phyloP scores from a whole-genome alignment of 2,113 vertebrate species.

The Pollachius pollachius region DNA sequence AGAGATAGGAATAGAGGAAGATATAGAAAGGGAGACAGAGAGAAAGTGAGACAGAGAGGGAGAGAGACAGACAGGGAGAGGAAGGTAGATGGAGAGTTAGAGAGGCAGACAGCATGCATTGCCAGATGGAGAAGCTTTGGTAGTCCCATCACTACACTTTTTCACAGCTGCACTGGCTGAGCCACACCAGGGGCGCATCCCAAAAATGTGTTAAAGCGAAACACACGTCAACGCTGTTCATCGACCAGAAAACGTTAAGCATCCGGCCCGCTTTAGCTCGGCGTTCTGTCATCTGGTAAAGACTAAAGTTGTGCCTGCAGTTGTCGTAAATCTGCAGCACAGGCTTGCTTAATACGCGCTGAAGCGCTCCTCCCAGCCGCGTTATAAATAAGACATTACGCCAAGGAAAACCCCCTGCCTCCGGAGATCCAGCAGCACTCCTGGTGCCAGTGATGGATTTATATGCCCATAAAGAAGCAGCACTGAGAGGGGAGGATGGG shows the following conservation, averaged over 20 bases:
- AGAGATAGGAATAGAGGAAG: neutral
- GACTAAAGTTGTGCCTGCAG: constrained; percentile 10
- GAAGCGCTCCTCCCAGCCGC: neutral
- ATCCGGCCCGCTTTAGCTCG: no score
- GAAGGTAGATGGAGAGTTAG: neutral
- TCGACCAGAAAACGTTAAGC: no score
- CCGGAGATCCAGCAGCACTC: constrained; percentile 7
- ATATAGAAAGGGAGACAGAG: neutral
- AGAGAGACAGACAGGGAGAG: neutral
- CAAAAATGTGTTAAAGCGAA: no score
- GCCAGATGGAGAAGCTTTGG: no score
- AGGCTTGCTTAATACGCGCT: constrained; percentile 2
- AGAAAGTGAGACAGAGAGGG: neutral
- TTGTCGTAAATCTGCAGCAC: constrained; percentile 35
- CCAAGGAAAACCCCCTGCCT: constrained; percentile 3
- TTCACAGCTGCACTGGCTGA: no score
- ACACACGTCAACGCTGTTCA: no score
- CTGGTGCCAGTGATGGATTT: constrained; percentile 34
- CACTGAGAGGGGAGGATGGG: constrained; percentile 14
- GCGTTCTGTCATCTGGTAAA: no score
- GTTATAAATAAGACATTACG: constrained; percentile 41
- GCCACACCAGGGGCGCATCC: no score
- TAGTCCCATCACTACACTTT: no score
- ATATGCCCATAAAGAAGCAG: constrained; percentile 2
- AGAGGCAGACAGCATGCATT: neutral